Evolutionary conservation across 2,797 vertebrate genomes (phyloP).

Genomic region (Arctocebus calabarensis): DNA sequence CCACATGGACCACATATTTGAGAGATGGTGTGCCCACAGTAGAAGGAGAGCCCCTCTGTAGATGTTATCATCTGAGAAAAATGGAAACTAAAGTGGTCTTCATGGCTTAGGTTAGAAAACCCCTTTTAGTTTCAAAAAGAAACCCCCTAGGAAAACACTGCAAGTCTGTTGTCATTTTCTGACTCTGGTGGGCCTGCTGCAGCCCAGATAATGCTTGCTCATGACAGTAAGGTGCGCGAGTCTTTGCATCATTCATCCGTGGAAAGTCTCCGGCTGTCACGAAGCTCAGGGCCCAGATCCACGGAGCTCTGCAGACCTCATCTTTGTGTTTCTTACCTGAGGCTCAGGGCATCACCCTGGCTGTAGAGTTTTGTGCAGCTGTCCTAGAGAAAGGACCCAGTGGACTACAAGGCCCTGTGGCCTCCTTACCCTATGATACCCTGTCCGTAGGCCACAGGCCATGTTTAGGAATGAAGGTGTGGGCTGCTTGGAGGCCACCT

Average conservation of each 20-base stretch:
- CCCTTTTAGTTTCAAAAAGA: conserved; percentile 71
- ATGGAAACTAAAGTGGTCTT: conserved; percentile 69
- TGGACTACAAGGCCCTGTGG: too few species aligned
- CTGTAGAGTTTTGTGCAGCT: not conserved
- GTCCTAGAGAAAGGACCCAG: not conserved
- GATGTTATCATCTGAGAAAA: conserved; percentile 69
- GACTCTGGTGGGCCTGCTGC: fast-evolving
- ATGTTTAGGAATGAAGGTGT: not conserved
- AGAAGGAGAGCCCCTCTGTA: conserved; percentile 59
- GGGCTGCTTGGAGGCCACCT: not conserved
- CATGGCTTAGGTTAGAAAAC: conserved; percentile 11
- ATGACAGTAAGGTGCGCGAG: not conserved
- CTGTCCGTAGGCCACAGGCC: not conserved
- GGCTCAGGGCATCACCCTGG: not conserved
- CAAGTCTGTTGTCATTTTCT: not conserved
- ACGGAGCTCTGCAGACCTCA: fast-evolving
- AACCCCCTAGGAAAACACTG: conserved; percentile 62
- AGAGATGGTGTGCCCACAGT: conserved; percentile 7
- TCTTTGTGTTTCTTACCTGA: not conserved
- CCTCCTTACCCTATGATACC: not conserved
- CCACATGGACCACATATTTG: conserved; percentile 16
- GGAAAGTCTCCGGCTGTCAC: not conserved
- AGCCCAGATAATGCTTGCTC: not conserved
- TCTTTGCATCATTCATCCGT: fast-evolving
- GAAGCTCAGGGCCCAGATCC: not conserved